Base-by-base conservation (phyloP, 2,888 invertebrate genomes). In the Clusia tigrina region DNA sequence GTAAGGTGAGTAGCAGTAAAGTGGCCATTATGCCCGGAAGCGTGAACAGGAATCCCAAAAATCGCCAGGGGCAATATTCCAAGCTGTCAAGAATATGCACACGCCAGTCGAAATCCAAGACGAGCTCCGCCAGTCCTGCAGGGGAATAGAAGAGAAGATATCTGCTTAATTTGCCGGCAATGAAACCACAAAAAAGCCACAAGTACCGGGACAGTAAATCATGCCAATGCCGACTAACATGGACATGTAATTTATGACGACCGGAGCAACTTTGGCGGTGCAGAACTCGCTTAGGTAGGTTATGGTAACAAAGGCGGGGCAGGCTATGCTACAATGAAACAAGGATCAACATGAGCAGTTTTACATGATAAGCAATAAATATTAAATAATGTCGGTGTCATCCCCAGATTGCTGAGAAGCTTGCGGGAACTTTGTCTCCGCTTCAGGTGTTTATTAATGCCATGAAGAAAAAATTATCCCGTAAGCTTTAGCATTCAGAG, bases 241-340 rank as follows among this genome's bases (percentile, higher is more conserved):
- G 24, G 69, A 69, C 72, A 74, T 68, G 57, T 71, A 69, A 0
- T 74, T 72, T 1, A 74, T 59, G 1, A 67, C 22, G 0, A 68
- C 63, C 1, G 70, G 58, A 25, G 74, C 38, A 22, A 68, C 68
- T 46, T 64, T 53, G n/a, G 66, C 62, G 18, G 69, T 69, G 23
- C 73, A 76, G 58, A 76, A 74, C 53, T 76, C 76, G 38, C 74
- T 68, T 0, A 76, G 66, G 25, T 73, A 76, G 1, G 72, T 71
- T 9, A 67, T 65, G 15, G 72, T 66, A 9, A 72, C 71, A 54
- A 73, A 70, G 37, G 71, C 69, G 0, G 76, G 73, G 22, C 73
- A 74, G 5, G 74, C 71, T 32, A 74, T 66, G 62, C 76, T 74
- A 18, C 9, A 57, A 25, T 20, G 26, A 2, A 20, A 5, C n/a